phyloP scores from a whole-genome alignment of 1,140 invertebrate genomes.

The Sycophila sp. region DNA sequence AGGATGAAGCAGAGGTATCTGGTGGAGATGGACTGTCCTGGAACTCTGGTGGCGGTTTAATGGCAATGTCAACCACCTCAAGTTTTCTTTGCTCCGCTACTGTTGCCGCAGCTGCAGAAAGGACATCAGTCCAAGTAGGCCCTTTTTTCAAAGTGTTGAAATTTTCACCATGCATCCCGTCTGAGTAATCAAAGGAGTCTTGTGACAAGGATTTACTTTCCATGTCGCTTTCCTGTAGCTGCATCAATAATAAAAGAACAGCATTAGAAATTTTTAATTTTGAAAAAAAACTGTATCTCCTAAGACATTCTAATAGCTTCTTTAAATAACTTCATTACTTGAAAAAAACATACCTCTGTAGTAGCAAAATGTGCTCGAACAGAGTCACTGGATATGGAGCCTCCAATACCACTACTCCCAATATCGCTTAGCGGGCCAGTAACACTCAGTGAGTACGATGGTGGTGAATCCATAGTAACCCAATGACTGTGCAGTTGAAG shows the following conservation, averaged over 20 bases:
- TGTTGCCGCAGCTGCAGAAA: conserved; percentile 58
- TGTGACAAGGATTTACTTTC: conserved; percentile 73
- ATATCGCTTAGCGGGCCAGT: conserved; percentile 65
- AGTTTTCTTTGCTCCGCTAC: conserved; percentile 42
- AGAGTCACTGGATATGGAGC: conserved; percentile 65
- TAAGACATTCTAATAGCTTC: not conserved
- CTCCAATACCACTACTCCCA: conserved; percentile 65
- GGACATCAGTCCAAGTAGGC: conserved; percentile 68
- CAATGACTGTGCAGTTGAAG: not conserved
- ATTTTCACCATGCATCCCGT: conserved; percentile 79
- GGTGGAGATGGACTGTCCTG: conserved; percentile 71
- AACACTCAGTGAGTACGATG: conserved; percentile 66
- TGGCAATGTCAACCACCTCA: conserved; percentile 68
- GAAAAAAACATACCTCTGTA: conserved; percentile 56
- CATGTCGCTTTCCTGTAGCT: conserved; percentile 76
- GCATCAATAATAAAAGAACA: no score
- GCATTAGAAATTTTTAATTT: not conserved
- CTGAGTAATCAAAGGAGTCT: conserved; percentile 75
- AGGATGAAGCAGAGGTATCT: conserved; percentile 54
- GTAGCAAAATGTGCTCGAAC: conserved; percentile 64
- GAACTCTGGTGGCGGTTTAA: conserved; percentile 83
- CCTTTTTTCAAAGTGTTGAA: conserved; percentile 85
- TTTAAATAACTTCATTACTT: no score
- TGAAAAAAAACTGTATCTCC: no score
- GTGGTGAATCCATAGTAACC: conserved; percentile 66